phyloP scores from a whole-genome alignment of 2,888 invertebrate species.

The Sphaerophoria rueppellii region DNA sequence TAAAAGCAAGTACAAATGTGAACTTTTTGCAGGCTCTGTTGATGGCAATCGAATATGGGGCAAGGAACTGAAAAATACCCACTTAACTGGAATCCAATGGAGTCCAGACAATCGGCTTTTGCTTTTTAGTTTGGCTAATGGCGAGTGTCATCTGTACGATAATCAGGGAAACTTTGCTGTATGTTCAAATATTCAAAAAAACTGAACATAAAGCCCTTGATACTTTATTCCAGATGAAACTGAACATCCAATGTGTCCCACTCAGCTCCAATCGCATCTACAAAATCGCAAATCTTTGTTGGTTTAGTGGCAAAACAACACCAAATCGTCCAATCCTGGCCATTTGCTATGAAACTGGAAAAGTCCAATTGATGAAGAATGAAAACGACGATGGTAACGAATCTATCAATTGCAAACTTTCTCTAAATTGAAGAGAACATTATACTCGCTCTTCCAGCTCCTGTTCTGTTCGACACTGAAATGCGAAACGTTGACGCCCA shows the following conservation, averaged over 20 bases:
- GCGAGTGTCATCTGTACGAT: constrained; percentile 97
- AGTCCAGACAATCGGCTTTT: constrained; percentile 96
- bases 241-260: constrained; percentile 85
- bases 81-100: constrained; percentile 95
- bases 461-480: constrained; percentile 91
- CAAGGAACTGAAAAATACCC: constrained; percentile 95
- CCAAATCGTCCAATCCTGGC: constrained; percentile 90
- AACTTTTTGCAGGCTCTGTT: constrained; percentile 92
- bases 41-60: constrained; percentile 99
- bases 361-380: constrained; percentile 93
- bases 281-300: constrained; percentile 90
- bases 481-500: constrained; percentile 91
- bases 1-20: constrained; percentile 45
- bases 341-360: constrained; percentile 94
- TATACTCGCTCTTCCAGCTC: constrained; percentile 84
- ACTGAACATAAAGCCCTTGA: constrained; percentile 39
- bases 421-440: not conserved
- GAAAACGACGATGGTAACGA: constrained; percentile 91
- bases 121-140: constrained; percentile 94
- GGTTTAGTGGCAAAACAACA: constrained; percentile 92
- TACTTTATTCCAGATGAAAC: constrained; percentile 85
- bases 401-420: not conserved
- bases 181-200: constrained; percentile 74
- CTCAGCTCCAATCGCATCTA: constrained; percentile 83
- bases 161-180: constrained; percentile 92